Conservation (phyloP, 2,113 vertebrate genomes). For the Eptesicus fuscus region DNA sequence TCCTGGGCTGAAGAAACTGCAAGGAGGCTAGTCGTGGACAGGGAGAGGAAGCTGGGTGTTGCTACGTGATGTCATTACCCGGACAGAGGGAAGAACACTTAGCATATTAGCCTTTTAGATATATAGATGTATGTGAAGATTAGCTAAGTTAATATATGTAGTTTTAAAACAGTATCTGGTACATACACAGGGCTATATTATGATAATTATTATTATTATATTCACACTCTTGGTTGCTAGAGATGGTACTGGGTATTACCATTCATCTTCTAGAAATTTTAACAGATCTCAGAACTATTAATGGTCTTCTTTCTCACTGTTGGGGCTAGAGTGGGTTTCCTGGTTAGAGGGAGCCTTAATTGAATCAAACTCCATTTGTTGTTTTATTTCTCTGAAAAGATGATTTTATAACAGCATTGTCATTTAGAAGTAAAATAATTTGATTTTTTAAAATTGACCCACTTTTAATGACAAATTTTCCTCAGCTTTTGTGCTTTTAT, state of each 20-base stretch:
- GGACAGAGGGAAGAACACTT: no score
- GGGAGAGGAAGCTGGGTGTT: no score
- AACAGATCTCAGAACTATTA: not conserved
- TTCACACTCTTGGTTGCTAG: not conserved
- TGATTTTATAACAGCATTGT: not conserved
- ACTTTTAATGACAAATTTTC: not conserved
- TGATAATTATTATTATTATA: not conserved
- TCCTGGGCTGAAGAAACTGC: no score
- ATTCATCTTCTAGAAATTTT: not conserved
- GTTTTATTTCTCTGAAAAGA: not conserved
- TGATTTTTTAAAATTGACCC: not conserved
- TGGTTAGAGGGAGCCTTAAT: not conserved
- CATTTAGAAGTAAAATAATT: conserved; percentile 6
- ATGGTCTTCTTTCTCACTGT: not conserved
- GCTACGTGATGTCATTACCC: no score
- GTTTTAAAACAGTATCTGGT: not conserved
- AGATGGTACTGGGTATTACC: not conserved
- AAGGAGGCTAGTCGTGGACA: no score
- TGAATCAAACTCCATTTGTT: not conserved
- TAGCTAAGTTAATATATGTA: not conserved
- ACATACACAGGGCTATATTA: not conserved
- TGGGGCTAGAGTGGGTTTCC: not conserved
- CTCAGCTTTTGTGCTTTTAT: not conserved
- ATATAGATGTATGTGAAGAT: not conserved
- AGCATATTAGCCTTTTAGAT: no score